Percentiles rank a stretch among this genome's conserved stretches.
These are phyloP conservation scores for Oreotragus oreotragus DNA, from an alignment of 2,113 vertebrate genomes.

Conservation along the genomic window DNA sequence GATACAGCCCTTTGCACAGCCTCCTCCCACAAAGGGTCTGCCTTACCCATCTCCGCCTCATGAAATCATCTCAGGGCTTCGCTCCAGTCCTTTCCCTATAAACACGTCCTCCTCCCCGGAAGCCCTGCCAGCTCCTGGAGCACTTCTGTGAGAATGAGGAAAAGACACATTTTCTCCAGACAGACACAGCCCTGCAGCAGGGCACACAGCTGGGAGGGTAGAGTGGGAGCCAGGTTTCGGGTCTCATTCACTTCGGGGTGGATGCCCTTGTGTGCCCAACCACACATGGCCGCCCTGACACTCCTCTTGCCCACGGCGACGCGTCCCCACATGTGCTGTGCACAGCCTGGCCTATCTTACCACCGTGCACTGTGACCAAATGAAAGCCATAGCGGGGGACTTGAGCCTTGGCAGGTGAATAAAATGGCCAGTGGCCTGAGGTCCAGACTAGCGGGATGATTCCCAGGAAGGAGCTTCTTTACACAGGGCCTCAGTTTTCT, in stretches of 20 bases:
- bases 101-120: not conserved
- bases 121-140: not conserved
- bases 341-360: not conserved
- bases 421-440: not conserved
- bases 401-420: not conserved
- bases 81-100: not conserved
- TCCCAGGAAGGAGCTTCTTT: not conserved
- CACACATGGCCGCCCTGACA: not conserved
- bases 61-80: not conserved
- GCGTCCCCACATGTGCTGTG: fast-evolving
- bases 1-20: not conserved
- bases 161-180: not conserved
- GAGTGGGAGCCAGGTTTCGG: not conserved
- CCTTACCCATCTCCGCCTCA: not conserved
- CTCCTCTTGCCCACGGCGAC: fast-evolving
- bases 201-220: not conserved
- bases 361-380: not conserved
- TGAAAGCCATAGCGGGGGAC: not conserved
- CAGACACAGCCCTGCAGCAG: not conserved
- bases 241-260: fast-evolving
- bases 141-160: not conserved
- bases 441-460: not conserved
- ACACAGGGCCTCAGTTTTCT: not conserved
- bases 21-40: not conserved
- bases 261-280: not conserved